Evolutionary conservation across 2,888 invertebrate species (phyloP).

Genomic region (Meloe dianella): DNA sequence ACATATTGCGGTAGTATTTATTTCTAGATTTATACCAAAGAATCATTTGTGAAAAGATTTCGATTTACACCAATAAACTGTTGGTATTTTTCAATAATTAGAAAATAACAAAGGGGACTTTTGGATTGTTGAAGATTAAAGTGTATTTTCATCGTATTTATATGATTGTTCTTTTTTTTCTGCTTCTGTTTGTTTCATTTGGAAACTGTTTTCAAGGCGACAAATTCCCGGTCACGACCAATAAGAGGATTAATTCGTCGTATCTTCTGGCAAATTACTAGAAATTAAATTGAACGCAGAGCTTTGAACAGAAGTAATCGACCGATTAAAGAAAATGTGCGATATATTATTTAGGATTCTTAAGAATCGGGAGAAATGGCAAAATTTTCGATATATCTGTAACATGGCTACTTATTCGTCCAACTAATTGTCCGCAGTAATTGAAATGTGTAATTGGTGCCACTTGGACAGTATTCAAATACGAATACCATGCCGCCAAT

Average conservation of each 20-base stretch:
- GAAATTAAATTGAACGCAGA: slow-evolving; percentile 25
- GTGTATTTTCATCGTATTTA: background rate
- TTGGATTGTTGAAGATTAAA: background rate
- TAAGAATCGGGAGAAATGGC: no score
- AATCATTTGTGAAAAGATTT: no score
- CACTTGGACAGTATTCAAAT: slow-evolving; percentile 9
- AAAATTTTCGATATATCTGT: no score
- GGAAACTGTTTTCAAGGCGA: background rate
- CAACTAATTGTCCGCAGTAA: slow-evolving; percentile 21
- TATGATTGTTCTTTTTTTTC: background rate
- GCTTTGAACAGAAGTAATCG: slow-evolving; percentile 20
- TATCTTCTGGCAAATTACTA: slow-evolving; percentile 20
- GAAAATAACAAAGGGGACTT: no score
- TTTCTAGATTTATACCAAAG: no score
- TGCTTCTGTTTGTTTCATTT: background rate
- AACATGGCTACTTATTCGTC: slow-evolving; percentile 7
- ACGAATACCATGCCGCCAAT: no score
- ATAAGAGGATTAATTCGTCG: slow-evolving; percentile 15
- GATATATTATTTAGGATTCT: slow-evolving; percentile 25
- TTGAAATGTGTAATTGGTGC: slow-evolving; percentile 22
- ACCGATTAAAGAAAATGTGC: slow-evolving; percentile 27
- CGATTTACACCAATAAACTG: no score
- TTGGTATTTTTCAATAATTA: no score
- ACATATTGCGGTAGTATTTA: no score
- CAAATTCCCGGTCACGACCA: slow-evolving; percentile 10